Conservation (phyloP, 2,888 invertebrate species). For the Melanchra persicariae region DNA sequence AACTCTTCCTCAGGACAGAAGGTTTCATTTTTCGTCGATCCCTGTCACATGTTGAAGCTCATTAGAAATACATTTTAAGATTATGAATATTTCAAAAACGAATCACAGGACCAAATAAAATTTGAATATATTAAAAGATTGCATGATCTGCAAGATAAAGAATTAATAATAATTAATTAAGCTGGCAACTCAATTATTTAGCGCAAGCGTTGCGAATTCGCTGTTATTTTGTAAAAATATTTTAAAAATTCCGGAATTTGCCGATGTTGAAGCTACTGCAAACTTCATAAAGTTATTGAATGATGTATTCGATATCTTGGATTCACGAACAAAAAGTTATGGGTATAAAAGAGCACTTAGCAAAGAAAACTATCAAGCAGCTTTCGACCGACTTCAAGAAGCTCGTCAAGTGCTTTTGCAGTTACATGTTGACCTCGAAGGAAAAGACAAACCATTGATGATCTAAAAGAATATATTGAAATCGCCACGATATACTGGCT, state of each 20-base stretch:
- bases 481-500: conserved; percentile 6
- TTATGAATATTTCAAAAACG: conserved; percentile 8
- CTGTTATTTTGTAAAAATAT: neutral
- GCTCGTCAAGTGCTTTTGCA: neutral
- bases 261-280: conserved; percentile 4
- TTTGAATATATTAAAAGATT: conserved; percentile 4
- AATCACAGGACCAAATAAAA: neutral
- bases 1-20: neutral
- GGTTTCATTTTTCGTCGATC: neutral
- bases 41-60: neutral
- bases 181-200: conserved; percentile 3
- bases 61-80: conserved; percentile 11
- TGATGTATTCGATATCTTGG: conserved; percentile 6
- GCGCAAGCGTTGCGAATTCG: conserved; percentile 1
- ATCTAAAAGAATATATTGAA: neutral
- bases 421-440: neutral
- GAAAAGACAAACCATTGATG: neutral
- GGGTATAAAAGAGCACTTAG: neutral
- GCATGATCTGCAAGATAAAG: neutral
- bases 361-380: too few relatives aligned
- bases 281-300: conserved; percentile 8
- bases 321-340: conserved; percentile 4
- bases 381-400: conserved; percentile 10
- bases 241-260: neutral
- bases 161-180: too few relatives aligned